Evolutionary conservation across 1,140 invertebrate species (phyloP), one percentile per base, ranked within the genome.

Genomic region (Proctacanthus coquilletti): DNA sequence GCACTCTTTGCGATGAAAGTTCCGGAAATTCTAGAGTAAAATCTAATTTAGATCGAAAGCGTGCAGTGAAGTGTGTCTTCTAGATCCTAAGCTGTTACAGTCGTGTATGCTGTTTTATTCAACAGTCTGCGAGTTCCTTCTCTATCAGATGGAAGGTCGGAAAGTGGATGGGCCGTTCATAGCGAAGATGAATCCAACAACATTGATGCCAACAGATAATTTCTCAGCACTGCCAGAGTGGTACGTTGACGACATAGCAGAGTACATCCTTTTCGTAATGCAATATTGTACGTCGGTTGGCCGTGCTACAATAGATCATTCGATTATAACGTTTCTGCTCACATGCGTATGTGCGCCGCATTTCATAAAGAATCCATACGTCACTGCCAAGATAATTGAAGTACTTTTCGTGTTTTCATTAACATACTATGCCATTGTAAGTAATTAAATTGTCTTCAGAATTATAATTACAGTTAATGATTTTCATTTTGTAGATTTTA

Each of bases 171-270:
- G 53, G 8, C 46, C 49, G 4, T 61, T 56, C 17, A 58, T 64
- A 21, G 56, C 50, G 14, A 55, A 61, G 25, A 40, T 68, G 34
- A 47, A 53, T 21, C 57, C 69, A 47, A 61, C 76, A 40, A 73
- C 74, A 34, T 60, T 78, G 2, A 64, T 72, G 39, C 63, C 77
- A 34, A 71, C 84, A 18, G 69, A 73, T 52, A 65, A 76, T 44
- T 96, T 95, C 68, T 75, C 80, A 34, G 84, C 85, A 45, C 66
- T 92, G 46, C 93, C 93, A 13, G 92, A 97, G 63, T 95, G 88
- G 82, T 95, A 34, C 5, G 76, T 95, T 32, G 92, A 96, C 59
- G 92, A 97, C 60, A 82, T 96, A 40, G 88, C 91, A 13, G 91
- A 96, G 59, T 93, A 93, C 62, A 70, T 95, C 45, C 73, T 93